These are phyloP conservation scores for Pogonocichla stellata DNA, from an alignment of 2,113 vertebrate genomes.

Conservation along the genomic window DNA sequence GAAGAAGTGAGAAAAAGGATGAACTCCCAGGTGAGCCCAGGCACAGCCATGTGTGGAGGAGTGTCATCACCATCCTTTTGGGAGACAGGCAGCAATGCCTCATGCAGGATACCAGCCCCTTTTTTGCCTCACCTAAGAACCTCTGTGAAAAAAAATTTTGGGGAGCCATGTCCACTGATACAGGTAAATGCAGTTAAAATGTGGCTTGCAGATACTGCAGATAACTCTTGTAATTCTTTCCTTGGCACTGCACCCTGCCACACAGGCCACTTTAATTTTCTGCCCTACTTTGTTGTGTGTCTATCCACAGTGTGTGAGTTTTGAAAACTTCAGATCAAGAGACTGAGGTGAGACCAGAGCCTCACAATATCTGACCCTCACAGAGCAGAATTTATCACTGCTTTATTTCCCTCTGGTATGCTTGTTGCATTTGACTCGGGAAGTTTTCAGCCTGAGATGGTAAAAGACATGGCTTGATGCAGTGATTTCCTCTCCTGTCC, in stretches of 20 bases:
- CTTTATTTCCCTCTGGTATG: background rate
- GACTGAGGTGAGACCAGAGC: background rate
- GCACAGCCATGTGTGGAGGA: background rate
- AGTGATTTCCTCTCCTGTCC: background rate
- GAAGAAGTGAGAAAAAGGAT: background rate
- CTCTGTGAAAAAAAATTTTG: background rate
- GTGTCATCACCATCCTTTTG: no score
- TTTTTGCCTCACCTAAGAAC: background rate
- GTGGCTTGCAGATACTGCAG: background rate
- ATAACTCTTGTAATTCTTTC: background rate
- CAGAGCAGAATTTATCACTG: background rate
- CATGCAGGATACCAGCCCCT: background rate
- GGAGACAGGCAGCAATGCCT: background rate
- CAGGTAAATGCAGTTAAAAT: background rate
- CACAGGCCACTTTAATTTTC: rapidly evolving
- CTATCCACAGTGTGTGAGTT: background rate
- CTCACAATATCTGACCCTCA: background rate
- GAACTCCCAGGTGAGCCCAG: background rate
- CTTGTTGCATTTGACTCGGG: rapidly evolving
- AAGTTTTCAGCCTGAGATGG: background rate
- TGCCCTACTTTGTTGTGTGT: background rate
- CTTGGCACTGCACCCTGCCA: rapidly evolving
- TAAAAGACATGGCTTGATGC: background rate
- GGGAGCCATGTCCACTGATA: background rate
- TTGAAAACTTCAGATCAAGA: background rate